phyloP scores from a whole-genome alignment of 2,113 vertebrate genomes.

The Notarius lentiginosus region DNA sequence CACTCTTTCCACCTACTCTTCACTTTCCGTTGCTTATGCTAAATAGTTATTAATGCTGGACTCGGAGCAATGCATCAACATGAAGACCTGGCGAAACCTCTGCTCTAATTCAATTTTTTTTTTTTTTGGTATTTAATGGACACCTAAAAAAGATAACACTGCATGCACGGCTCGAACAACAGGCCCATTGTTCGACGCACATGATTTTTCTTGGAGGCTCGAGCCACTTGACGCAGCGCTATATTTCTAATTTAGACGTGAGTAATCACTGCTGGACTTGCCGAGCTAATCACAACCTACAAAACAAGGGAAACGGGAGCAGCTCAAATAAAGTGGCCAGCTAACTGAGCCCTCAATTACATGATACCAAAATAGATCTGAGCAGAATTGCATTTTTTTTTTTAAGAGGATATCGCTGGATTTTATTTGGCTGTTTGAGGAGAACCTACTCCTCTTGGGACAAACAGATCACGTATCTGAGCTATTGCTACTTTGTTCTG shows the following conservation, averaged over 20 bases:
- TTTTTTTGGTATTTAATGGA: background rate
- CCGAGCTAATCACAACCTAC: conserved; percentile 56
- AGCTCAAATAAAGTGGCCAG: conserved; percentile 48
- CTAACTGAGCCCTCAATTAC: conserved; percentile 52
- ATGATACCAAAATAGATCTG: conserved; percentile 42
- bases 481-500: background rate
- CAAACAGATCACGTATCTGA: background rate
- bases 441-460: background rate
- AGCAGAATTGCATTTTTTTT: too few species aligned
- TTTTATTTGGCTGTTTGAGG: conserved; percentile 2
- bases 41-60: conserved; percentile 24
- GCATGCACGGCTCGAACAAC: background rate
- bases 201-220: conserved; percentile 9
- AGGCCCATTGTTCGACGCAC: conserved; percentile 21
- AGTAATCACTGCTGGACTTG: conserved; percentile 54
- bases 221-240: conserved; percentile 15
- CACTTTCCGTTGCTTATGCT: conserved; percentile 23
- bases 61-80: conserved; percentile 17
- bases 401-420: background rate
- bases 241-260: conserved; percentile 48
- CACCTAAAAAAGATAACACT: background rate
- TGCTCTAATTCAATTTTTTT: background rate
- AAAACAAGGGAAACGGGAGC: conserved; percentile 50
- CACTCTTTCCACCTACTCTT: conserved; percentile 3
- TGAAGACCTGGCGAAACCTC: background rate